phyloP scores from a whole-genome alignment of 1,140 invertebrate genomes.

The Lucilia cuprina region DNA sequence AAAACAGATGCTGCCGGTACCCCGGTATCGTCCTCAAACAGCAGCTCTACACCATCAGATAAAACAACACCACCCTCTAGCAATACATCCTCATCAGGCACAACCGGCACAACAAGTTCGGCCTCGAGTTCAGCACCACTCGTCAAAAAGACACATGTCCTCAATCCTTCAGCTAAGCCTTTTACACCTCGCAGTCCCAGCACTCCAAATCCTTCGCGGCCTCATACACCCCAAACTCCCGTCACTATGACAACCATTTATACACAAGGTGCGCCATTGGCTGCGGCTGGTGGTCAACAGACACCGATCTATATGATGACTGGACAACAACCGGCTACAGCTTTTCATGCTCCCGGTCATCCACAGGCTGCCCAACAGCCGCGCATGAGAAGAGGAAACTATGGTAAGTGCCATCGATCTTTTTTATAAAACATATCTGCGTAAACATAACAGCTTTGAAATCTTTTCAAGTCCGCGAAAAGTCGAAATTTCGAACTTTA shows the following conservation, averaged over 20 bases:
- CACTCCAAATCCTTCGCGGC: constrained; percentile 70
- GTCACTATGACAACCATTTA: constrained; percentile 64
- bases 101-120: constrained; percentile 38
- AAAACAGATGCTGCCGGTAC: constrained; percentile 21
- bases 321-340: constrained; percentile 58
- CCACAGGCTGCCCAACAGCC: constrained; percentile 60
- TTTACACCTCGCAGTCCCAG: constrained; percentile 81
- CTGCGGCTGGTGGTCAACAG: constrained; percentile 61
- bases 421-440: not conserved
- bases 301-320: constrained; percentile 64
- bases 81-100: not conserved
- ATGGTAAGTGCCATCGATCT: constrained; percentile 45
- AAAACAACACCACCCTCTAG: constrained; percentile 29
- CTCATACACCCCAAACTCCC: constrained; percentile 86
- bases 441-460: too few relatives aligned
- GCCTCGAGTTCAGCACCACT: constrained; percentile 62
- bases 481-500: too few relatives aligned
- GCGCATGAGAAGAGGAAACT: constrained; percentile 54
- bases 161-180: constrained; percentile 84
- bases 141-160: constrained; percentile 63
- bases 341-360: constrained; percentile 65
- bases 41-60: not conserved
- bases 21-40: constrained; percentile 8
- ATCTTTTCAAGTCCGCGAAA: too few relatives aligned
- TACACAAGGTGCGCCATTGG: constrained; percentile 53